Conservation (phyloP, 2,113 vertebrate species). For the Scalopus aquaticus region DNA sequence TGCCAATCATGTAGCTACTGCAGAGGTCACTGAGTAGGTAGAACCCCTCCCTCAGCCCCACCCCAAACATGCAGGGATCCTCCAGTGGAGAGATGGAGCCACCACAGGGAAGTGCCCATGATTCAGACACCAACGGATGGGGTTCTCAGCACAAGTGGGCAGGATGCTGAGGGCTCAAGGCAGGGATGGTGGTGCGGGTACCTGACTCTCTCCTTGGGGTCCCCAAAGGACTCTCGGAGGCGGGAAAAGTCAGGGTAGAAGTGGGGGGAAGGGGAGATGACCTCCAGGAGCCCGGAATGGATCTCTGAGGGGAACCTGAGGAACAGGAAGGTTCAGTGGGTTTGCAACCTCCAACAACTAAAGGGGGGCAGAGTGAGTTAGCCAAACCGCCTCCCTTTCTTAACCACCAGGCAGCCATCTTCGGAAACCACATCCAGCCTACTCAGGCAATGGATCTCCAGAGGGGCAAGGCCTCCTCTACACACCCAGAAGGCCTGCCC, state of each 20-base stretch:
- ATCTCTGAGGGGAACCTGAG: conserved; percentile 94
- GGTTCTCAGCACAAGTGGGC: background rate
- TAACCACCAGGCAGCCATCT: background rate
- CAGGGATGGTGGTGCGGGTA: conserved; percentile 60
- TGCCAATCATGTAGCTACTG: background rate
- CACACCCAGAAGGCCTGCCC: background rate
- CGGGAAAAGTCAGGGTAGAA: conserved; percentile 97
- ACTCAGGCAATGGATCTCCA: background rate
- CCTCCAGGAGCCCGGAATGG: conserved; percentile 93
- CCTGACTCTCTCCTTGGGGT: conserved; percentile 96
- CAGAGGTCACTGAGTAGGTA: background rate
- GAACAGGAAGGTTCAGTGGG: conserved; percentile 23
- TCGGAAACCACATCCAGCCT: background rate
- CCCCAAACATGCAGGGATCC: background rate
- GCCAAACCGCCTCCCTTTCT: background rate
- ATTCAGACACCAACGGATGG: background rate
- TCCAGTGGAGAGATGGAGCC: background rate
- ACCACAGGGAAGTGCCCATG: background rate
- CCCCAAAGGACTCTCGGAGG: conserved; percentile 95
- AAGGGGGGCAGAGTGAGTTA: background rate
- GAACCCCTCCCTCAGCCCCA: background rate
- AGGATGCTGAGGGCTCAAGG: background rate
- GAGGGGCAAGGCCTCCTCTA: background rate
- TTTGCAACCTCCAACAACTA: background rate
- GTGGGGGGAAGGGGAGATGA: conserved; percentile 94